These are phyloP conservation scores for Tuberolachnus salignus DNA, from an alignment of 2,888 invertebrate genomes.

Conservation along the genomic window DNA sequence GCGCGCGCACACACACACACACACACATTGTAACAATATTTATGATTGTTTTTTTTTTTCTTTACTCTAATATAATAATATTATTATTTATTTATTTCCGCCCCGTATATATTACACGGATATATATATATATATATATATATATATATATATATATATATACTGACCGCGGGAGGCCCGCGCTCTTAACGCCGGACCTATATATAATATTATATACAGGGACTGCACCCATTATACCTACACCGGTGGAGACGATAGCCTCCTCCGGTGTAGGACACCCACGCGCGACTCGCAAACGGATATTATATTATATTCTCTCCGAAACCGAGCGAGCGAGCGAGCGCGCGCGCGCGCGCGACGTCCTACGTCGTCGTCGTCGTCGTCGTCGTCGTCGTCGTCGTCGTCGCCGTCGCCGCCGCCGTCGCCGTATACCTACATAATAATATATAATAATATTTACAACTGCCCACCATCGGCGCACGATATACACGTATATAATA, in stretches of 20 bases:
- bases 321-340: not conserved
- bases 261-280: constrained; percentile 20
- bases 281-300: constrained; percentile 34
- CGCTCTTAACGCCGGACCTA: constrained; percentile 31
- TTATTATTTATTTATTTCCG: not conserved
- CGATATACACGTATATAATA: not conserved
- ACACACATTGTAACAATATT: no score
- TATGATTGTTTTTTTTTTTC: no score
- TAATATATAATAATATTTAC: no score
- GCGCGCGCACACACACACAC: no score
- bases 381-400: not conserved
- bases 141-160: no score
- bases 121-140: no score
- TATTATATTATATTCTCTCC: constrained; percentile 35
- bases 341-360: not conserved
- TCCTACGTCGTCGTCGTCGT: constrained; percentile 27
- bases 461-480: not conserved
- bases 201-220: not conserved
- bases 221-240: constrained; percentile 33
- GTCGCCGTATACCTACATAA: no score
- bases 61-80: not conserved
- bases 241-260: not conserved
- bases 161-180: constrained; percentile 43
- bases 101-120: not conserved
- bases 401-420: not conserved